Percentiles rank a stretch among this genome's conserved stretches.
Conservation (phyloP, 1,140 invertebrate genomes). For the Pogonus chalceus region DNA sequence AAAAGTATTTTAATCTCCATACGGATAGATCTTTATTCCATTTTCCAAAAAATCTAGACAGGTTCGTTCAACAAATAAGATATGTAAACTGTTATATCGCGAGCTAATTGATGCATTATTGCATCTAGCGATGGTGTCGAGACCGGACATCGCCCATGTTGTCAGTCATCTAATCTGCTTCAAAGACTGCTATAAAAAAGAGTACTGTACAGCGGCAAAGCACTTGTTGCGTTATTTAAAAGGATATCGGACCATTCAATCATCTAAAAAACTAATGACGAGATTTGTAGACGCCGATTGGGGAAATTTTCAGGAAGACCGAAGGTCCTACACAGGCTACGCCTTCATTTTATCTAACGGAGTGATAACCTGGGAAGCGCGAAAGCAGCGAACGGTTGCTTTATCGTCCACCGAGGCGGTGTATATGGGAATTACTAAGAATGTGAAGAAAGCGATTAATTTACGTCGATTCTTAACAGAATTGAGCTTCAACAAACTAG, state of each 20-base stretch:
- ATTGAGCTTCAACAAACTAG: conserved; percentile 11
- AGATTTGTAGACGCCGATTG: conserved; percentile 36
- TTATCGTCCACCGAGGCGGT: conserved; percentile 22
- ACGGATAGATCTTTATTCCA: no score
- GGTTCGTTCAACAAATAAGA: no score
- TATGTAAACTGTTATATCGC: no score
- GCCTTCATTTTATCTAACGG: conserved; percentile 23
- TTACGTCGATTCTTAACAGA: conserved; percentile 15
- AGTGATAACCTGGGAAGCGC: conserved; percentile 21
- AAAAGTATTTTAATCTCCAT: no score
- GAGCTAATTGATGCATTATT: conserved; percentile 31
- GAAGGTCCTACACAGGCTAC: conserved; percentile 34
- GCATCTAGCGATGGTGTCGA: conserved; percentile 28
- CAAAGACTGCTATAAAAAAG: conserved; percentile 19
- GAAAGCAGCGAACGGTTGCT: conserved; percentile 21
- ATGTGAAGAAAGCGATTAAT: conserved; percentile 22
- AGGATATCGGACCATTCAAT: conserved; percentile 21
- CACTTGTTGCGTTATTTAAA: conserved; percentile 29
- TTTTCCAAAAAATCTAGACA: no score
- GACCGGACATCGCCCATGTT: conserved; percentile 33
- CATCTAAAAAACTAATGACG: not conserved
- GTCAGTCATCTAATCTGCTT: conserved; percentile 28
- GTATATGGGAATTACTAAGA: conserved; percentile 28
- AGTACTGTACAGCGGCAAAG: conserved; percentile 28
- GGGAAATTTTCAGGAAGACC: conserved; percentile 26